Percentiles rank a stretch among this genome's conserved stretches.
phyloP scores from a whole-genome alignment of 2,797 vertebrate genomes.

The Tenualosa ilisha region DNA sequence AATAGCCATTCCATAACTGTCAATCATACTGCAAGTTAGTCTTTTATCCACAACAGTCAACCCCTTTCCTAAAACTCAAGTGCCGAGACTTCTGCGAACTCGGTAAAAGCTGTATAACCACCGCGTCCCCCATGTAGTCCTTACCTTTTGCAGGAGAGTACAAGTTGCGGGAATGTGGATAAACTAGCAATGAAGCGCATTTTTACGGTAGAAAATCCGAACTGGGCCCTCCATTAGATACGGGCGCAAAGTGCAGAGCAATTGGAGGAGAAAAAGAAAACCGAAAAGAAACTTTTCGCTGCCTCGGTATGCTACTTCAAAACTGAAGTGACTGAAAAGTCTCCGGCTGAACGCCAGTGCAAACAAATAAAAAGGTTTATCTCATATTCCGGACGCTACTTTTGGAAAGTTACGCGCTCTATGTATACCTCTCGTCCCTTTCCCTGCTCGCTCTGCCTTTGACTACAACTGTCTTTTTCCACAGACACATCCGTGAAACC shows the following conservation, averaged over 20 bases:
- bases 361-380: conserved; percentile 38
- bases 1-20: not conserved
- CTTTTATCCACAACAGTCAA: conserved; percentile 1
- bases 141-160: conserved; percentile 75
- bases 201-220: conserved; percentile 73
- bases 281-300: conserved; percentile 28
- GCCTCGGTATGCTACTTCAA: not conserved
- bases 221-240: conserved; percentile 81
- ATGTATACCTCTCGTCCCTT: conserved; percentile 27
- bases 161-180: conserved; percentile 60
- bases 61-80: not conserved
- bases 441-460: conserved; percentile 44
- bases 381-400: conserved; percentile 31
- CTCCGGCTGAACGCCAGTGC: conserved; percentile 37
- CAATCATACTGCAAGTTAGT: conserved; percentile 10
- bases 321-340: not conserved
- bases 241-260: conserved; percentile 65
- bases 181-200: conserved; percentile 69
- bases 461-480: conserved; percentile 25
- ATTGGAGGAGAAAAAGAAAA: conserved; percentile 49
- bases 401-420: conserved; percentile 18
- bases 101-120: conserved; percentile 10
- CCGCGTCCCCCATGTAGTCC: conserved; percentile 38
- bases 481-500: conserved; percentile 70
- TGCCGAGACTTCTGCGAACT: not conserved